Percentiles rank a stretch among this genome's conserved stretches.
Conservation (phyloP, 2,888 invertebrate species). For the Stegophylla sp. region DNA sequence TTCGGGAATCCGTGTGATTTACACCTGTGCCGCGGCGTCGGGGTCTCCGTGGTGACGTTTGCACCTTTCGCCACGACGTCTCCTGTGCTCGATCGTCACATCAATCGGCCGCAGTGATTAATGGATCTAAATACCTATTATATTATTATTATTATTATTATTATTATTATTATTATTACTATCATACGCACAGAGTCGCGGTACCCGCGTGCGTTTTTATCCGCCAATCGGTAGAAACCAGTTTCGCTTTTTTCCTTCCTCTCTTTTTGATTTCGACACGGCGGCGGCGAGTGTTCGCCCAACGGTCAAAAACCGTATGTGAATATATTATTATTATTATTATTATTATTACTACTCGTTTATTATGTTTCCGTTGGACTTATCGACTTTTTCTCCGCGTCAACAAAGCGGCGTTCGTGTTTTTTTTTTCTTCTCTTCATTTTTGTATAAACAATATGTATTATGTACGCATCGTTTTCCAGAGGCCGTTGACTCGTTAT, state of each 20-base stretch:
- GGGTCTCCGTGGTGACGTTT: background rate
- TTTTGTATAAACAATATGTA: background rate
- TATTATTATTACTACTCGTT: too few relatives aligned
- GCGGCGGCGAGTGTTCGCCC: background rate
- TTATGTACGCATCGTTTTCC: background rate
- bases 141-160: background rate
- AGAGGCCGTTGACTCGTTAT: conserved; percentile 11
- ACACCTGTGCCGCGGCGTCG: conserved; percentile 24
- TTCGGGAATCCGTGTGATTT: conserved; percentile 32
- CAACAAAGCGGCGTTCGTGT: background rate
- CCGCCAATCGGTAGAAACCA: background rate
- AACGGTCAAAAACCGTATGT: conserved; percentile 19
- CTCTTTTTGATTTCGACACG: background rate
- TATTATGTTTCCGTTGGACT: conserved; percentile 13
- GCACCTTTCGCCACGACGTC: background rate
- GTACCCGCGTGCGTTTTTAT: background rate
- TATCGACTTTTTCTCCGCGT: background rate
- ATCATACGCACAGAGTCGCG: too few relatives aligned
- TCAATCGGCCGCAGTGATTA: conserved; percentile 36
- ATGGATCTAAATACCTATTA: conserved; percentile 18
- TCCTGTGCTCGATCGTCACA: background rate
- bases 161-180: background rate
- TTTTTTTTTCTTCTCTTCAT: background rate
- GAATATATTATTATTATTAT: conserved; percentile 1
- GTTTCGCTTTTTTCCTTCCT: background rate